Evolutionary conservation across 2,113 vertebrate genomes (phyloP).

Genomic region (Neotoma lepida): DNA sequence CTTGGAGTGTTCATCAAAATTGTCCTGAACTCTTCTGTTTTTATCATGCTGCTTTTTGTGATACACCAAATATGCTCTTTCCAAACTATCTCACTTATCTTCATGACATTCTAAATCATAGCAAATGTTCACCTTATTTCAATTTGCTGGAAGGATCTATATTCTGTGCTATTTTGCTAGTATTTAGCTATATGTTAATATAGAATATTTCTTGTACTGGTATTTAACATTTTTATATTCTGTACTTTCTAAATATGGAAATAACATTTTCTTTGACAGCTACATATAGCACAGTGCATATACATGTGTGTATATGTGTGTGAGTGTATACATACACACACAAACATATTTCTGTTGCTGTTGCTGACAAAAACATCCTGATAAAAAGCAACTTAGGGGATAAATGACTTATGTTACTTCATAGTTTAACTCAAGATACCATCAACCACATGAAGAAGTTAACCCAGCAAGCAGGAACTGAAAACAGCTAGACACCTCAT

Average conservation of each 20-base stretch:
- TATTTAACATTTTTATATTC: constrained; percentile 11
- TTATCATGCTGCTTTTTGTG: neutral
- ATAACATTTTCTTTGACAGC: neutral
- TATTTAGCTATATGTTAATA: constrained; percentile 24
- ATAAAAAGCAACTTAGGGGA: neutral
- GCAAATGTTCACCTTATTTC: neutral
- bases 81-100: neutral
- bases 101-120: neutral
- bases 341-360: neutral
- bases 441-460: neutral
- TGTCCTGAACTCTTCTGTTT: neutral
- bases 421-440: neutral
- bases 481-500: neutral
- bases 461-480: neutral
- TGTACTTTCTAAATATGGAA: neutral
- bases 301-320: neutral
- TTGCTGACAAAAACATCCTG: neutral
- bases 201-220: neutral
- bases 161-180: neutral
- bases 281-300: neutral
- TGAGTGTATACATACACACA: neutral
- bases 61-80: neutral
- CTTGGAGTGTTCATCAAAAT: neutral
- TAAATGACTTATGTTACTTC: neutral
- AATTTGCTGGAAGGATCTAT: neutral